These are phyloP conservation scores for Styela plicata DNA, from an alignment of 23 tunicate species.

Conservation along the genomic window DNA sequence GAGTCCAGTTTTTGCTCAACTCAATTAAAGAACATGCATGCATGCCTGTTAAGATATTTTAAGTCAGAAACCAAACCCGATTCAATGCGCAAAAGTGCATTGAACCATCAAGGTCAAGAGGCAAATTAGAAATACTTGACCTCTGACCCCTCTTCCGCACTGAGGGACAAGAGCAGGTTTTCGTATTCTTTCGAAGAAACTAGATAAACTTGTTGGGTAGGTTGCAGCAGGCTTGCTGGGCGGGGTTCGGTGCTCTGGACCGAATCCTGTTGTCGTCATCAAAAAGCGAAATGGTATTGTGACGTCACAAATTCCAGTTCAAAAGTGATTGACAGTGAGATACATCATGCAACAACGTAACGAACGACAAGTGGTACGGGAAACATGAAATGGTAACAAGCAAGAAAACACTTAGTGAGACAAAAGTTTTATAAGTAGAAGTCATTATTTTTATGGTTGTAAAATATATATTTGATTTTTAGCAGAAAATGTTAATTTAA, in stretches of 20 bases:
- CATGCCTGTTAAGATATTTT: background rate
- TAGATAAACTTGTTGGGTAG: constrained; percentile 10
- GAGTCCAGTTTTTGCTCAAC: too few relatives aligned
- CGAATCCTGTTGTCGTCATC: background rate
- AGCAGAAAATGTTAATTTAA: too few relatives aligned
- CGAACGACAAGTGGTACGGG: background rate
- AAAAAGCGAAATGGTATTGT: background rate
- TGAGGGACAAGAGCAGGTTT: background rate
- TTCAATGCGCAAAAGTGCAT: background rate
- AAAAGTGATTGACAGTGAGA: background rate
- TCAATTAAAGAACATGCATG: too few relatives aligned
- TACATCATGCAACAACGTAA: background rate
- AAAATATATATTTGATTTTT: too few relatives aligned
- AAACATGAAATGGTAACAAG: background rate
- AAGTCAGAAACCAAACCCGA: background rate
- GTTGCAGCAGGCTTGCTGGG: constrained; percentile 6
- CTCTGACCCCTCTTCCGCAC: background rate
- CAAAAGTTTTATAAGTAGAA: too few relatives aligned
- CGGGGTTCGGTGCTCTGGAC: background rate
- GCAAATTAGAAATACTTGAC: background rate
- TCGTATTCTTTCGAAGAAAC: constrained; percentile 7
- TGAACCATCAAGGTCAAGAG: background rate
- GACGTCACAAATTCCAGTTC: constrained; percentile 13
- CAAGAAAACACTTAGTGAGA: background rate
- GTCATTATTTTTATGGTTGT: too few relatives aligned